phyloP scores from a whole-genome alignment of 1,140 invertebrate genomes.

The Camponotus vicinus region DNA sequence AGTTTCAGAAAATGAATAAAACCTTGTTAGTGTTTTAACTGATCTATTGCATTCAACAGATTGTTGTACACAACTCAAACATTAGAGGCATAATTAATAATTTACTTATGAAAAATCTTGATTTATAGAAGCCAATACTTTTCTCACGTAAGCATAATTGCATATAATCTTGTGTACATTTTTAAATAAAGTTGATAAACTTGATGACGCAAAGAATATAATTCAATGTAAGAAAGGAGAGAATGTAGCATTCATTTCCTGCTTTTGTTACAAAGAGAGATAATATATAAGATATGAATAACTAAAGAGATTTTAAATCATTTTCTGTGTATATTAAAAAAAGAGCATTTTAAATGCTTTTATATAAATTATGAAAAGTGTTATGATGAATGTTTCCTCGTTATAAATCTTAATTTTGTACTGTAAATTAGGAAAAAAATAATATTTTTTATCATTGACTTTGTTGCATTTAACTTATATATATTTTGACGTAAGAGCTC shows the following conservation, averaged over 20 bases:
- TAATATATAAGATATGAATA: conserved; percentile 14
- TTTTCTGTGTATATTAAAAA: neutral
- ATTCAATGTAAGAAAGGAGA: conserved; percentile 40
- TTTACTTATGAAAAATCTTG: conserved; percentile 49
- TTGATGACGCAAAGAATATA: conserved; percentile 49
- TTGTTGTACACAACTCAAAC: conserved; percentile 73
- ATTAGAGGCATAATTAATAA: conserved; percentile 42
- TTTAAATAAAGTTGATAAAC: conserved; percentile 69
- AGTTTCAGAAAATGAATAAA: conserved; percentile 80
- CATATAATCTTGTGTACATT: conserved; percentile 68
- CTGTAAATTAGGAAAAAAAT: conserved; percentile 2
- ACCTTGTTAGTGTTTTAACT: conserved; percentile 75
- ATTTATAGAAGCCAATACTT: conserved; percentile 49
- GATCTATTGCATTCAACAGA: conserved; percentile 76
- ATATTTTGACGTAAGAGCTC: conserved; percentile 9
- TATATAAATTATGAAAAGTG: neutral
- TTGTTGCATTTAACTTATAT: conserved; percentile 45
- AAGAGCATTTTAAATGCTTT: neutral
- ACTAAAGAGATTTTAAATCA: conserved; percentile 17
- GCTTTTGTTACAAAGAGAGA: conserved; percentile 34
- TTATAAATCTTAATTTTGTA: conserved; percentile 5
- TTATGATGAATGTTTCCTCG: neutral
- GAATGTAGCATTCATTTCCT: conserved; percentile 2
- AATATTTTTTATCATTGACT: neutral
- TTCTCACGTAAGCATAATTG: conserved; percentile 54